Evolutionary conservation across 2,888 invertebrate species (phyloP).

Genomic region (Melangyna quadrimaculata): DNA sequence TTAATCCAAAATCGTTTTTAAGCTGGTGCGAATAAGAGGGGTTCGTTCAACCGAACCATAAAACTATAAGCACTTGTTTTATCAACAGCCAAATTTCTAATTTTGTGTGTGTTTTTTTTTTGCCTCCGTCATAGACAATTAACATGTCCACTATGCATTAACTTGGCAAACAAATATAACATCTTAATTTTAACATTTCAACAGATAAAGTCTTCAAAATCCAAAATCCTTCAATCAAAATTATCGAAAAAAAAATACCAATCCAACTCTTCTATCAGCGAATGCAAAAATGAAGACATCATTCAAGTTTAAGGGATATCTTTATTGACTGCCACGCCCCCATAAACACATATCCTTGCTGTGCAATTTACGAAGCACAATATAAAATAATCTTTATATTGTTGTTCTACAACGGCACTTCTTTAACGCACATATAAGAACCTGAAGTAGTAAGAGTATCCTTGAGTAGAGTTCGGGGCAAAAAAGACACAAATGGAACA

Average conservation of each 20-base stretch:
- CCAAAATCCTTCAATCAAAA: background rate
- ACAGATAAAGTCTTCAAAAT: background rate
- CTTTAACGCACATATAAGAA: slow-evolving; percentile 32
- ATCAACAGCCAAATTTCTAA: no score
- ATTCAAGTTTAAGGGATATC: slow-evolving; percentile 36
- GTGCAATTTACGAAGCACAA: background rate
- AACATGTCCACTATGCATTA: no score
- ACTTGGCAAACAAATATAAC: no score
- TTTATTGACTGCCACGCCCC: slow-evolving; percentile 37
- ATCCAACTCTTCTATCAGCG: background rate
- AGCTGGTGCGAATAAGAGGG: no score
- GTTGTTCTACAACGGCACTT: slow-evolving; percentile 50
- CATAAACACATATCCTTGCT: background rate
- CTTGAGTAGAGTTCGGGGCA: slow-evolving; percentile 58
- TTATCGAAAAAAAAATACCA: background rate
- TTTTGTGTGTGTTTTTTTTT: no score
- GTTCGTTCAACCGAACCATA: no score
- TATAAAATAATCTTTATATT: slow-evolving; percentile 41
- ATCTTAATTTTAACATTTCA: background rate
- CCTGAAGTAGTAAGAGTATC: slow-evolving; percentile 62
- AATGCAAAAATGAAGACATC: slow-evolving; percentile 3
- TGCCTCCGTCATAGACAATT: no score
- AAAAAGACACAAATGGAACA: slow-evolving; percentile 60
- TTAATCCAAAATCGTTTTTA: no score
- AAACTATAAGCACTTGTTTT: no score